phyloP scores from a whole-genome alignment of 2,888 invertebrate species.

The Chironomus tentans region DNA sequence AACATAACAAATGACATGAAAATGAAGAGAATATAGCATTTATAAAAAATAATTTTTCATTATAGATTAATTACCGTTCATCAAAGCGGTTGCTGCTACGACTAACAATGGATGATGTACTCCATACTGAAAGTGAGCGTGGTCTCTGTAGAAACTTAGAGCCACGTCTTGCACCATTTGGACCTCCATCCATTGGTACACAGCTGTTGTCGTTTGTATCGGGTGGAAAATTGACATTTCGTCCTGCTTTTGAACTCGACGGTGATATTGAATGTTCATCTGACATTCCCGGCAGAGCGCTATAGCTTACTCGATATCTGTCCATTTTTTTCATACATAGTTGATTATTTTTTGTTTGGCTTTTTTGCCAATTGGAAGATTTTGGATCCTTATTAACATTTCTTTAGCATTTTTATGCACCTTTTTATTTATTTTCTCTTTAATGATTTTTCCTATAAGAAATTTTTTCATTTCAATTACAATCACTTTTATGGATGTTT shows the following conservation, averaged over 20 bases:
- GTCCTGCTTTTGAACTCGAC: conserved; percentile 36
- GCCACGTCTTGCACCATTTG: conserved; percentile 34
- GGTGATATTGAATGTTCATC: conserved; percentile 41
- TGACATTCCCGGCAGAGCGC: conserved; percentile 40
- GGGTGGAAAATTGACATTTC: conserved; percentile 41
- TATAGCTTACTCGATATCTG: conserved; percentile 42
- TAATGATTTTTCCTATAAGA: not conserved
- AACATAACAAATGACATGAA: not conserved
- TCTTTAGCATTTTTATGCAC: not conserved
- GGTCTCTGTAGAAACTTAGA: conserved; percentile 46
- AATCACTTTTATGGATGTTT: not conserved
- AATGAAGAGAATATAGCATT: not conserved
- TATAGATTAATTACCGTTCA: conserved; percentile 37
- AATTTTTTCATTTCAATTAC: not conserved
- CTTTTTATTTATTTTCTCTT: not conserved
- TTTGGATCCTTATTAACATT: not conserved
- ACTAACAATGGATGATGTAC: conserved; percentile 55
- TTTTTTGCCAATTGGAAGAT: not conserved
- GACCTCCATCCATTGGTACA: not conserved
- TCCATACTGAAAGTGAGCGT: conserved; percentile 80
- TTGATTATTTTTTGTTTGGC: conserved; percentile 9
- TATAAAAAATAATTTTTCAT: not conserved
- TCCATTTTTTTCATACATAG: conserved; percentile 34
- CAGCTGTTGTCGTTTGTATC: conserved; percentile 32
- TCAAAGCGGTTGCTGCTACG: conserved; percentile 68